phyloP scores from a whole-genome alignment of 2,888 invertebrate genomes.

The Lasioglossum morio region DNA sequence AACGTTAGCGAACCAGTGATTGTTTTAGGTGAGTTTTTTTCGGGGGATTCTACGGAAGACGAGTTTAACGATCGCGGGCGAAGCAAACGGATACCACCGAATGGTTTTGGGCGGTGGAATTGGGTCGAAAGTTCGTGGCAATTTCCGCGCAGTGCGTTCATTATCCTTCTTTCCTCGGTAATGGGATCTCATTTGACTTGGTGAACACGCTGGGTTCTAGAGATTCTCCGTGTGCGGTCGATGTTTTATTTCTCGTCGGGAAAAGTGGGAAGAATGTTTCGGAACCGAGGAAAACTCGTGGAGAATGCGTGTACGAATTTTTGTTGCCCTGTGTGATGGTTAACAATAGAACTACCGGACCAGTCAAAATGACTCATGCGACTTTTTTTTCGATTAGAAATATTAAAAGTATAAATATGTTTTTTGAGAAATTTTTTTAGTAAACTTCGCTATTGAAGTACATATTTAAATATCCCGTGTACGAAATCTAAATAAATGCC shows the following conservation, averaged over 20 bases:
- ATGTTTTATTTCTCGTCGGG: neutral
- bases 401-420: no score
- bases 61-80: neutral
- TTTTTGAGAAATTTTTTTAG: no score
- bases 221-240: neutral
- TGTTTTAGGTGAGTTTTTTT: slow-evolving; percentile 70
- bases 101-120: neutral
- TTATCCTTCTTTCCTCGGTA: neutral
- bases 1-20: slow-evolving; percentile 67
- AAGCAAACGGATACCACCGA: neutral
- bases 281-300: neutral
- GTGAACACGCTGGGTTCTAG: neutral
- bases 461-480: no score
- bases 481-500: no score
- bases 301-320: neutral
- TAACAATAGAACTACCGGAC: no score
- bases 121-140: slow-evolving; percentile 9
- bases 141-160: slow-evolving; percentile 9
- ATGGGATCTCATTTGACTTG: neutral
- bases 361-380: no score
- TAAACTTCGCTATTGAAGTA: no score
- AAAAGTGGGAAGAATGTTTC: neutral
- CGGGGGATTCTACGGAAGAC: neutral
- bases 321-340: neutral
- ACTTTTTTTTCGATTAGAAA: no score